Conservation (phyloP, 2,113 vertebrate species). For the Fregata magnificens region DNA sequence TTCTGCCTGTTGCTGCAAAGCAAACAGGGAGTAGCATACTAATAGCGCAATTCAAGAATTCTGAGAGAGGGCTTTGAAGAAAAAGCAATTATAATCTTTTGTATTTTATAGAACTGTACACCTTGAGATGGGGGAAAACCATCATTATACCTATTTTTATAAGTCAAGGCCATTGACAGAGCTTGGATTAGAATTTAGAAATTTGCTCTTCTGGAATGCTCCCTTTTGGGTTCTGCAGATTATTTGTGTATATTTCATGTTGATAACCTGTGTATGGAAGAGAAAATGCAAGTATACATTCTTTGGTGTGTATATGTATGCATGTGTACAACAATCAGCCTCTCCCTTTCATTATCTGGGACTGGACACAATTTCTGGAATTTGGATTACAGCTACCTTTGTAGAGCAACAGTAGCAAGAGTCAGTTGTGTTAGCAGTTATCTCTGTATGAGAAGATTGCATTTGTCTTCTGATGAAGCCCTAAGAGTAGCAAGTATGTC, state of each 20-base stretch:
- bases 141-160: neutral
- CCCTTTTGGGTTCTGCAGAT: constrained; percentile 30
- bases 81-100: neutral
- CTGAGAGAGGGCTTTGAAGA: neutral
- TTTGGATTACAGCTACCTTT: neutral
- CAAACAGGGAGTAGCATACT: neutral
- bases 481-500: neutral
- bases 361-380: neutral
- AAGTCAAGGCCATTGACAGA: constrained; percentile 42
- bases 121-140: constrained; percentile 21
- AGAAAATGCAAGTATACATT: constrained; percentile 13
- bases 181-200: constrained; percentile 43
- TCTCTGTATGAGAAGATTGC: neutral
- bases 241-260: neutral
- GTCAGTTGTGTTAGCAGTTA: neutral
- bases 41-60: neutral
- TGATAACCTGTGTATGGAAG: constrained; percentile 18
- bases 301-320: neutral
- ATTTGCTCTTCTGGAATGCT: constrained; percentile 30
- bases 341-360: neutral
- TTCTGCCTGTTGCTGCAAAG: neutral
- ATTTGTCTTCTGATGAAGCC: neutral
- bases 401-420: neutral
- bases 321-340: neutral
- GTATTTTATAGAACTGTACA: neutral